Evolutionary conservation across 64 coral and sea anemone genomes (phyloP).

Genomic region (Acropora yongei): DNA sequence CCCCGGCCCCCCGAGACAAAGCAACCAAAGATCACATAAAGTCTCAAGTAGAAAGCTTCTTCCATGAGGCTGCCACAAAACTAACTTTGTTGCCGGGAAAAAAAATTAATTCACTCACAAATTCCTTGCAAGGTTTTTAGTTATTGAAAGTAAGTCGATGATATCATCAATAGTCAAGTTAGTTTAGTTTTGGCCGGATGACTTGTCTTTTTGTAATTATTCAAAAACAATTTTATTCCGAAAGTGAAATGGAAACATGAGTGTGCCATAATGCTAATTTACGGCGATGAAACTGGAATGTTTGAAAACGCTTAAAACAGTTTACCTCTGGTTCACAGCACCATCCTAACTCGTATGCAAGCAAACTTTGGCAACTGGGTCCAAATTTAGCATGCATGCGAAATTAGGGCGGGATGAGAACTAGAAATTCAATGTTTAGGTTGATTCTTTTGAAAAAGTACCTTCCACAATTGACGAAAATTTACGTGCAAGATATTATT

Average conservation of each 20-base stretch:
- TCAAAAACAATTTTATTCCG: background rate
- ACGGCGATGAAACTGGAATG: background rate
- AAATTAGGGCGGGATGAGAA: background rate
- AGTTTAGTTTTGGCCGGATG: background rate
- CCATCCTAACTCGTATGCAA: background rate
- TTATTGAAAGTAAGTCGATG: no score
- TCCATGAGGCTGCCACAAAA: background rate
- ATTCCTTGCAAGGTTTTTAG: background rate
- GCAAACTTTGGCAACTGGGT: background rate
- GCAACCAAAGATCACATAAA: conserved; percentile 15
- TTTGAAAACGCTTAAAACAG: background rate
- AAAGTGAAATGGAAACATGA: background rate
- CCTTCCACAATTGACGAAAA: no score
- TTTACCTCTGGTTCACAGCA: background rate
- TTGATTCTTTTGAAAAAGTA: no score
- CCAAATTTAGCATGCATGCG: background rate
- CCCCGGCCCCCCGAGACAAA: background rate
- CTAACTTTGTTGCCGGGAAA: background rate
- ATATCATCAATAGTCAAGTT: no score
- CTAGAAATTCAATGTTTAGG: no score
- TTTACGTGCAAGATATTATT: no score
- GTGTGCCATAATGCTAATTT: background rate
- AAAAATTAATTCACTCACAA: background rate
- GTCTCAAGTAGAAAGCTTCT: background rate
- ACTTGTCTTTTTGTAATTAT: background rate